Base-by-base conservation (phyloP, 2,888 invertebrate genomes). In the Lepidocyrtoides sp. region DNA sequence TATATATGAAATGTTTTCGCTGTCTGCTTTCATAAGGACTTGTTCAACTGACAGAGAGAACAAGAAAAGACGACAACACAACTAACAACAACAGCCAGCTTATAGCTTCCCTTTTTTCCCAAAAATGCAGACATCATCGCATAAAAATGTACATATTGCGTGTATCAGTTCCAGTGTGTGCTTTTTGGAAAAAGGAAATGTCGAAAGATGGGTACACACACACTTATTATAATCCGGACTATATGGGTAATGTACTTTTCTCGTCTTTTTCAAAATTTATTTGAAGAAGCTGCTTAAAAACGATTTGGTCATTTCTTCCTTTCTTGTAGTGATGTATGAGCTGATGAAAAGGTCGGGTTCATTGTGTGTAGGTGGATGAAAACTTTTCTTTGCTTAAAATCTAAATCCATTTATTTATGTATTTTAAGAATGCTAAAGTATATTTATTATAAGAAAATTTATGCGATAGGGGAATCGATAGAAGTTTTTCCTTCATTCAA, bases 31-130 rank as follows among this genome's bases (percentile, higher is more conserved):
- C 48, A 48, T 75, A 75, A 48, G 14, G 14, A 8, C 48, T 75
- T 75, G 75, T 75, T 75, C 75, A 48, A 75, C 75, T 75, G 75
- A 75, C 75, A 75, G 23, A 48, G 32, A 5, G 75, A 26, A 75
- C 75, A 75, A 26, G 75, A 48, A 26, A 54, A 36, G 36, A 36
- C 69, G 69, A 69, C 69, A 69, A 69, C 36, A 17, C 69, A 36
- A 29, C 69, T 7, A 32, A 69, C 69, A 36, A 32, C 36, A 36
- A 32, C 44, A 51, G 48, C 14, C 14, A 57, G 1, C 54, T n/a
- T n/a, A n/a, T n/a, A n/a, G n/a, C 7, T 69, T 36, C 23, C n/a
- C 36, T 66, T 20, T 26, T 69, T 69, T 36, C 0, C 32, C 14
- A n/a, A n/a, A n/a, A n/a, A n/a, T 60, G 60, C 26, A 23, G 60